Percentiles rank a stretch among this genome's conserved stretches.
phyloP scores from a whole-genome alignment of 1,140 invertebrate genomes.

The Pogonomyrmex barbatus region DNA sequence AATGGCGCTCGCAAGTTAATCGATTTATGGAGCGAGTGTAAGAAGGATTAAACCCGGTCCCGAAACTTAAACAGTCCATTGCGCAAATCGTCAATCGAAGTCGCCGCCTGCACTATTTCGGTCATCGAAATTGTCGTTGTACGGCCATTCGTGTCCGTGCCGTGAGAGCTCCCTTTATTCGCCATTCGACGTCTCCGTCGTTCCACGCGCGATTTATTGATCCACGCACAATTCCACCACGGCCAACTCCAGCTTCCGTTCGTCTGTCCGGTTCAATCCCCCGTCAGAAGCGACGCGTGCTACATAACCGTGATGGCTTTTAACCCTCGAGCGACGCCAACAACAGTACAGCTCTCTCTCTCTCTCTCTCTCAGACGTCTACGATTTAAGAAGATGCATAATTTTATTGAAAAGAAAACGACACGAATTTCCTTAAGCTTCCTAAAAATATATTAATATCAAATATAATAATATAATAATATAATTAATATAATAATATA shows the following conservation, averaged over 20 bases:
- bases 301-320: constrained; percentile 15
- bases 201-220: constrained; percentile 85
- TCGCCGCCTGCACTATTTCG: neutral
- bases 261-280: constrained; percentile 35
- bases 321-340: constrained; percentile 10
- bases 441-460: too few species aligned
- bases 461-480: too few species aligned
- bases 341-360: neutral
- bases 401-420: neutral
- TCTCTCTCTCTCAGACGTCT: neutral
- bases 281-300: neutral
- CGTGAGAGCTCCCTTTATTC: constrained; percentile 79
- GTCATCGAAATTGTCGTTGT: constrained; percentile 48
- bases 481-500: too few species aligned
- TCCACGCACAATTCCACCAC: constrained; percentile 82
- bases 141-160: constrained; percentile 24
- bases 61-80: constrained; percentile 49
- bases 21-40: constrained; percentile 50
- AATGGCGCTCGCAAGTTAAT: constrained; percentile 54
- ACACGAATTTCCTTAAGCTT: neutral
- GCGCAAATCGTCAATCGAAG: constrained; percentile 45
- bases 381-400: neutral
- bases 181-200: constrained; percentile 77
- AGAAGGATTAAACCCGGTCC: constrained; percentile 55
- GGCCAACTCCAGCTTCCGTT: constrained; percentile 63